A percentile compares a stretch with the other conserved stretches of the same genome.
Evolutionary conservation across 2,113 vertebrate species (phyloP).

Genomic region (Amphiprion percula): DNA sequence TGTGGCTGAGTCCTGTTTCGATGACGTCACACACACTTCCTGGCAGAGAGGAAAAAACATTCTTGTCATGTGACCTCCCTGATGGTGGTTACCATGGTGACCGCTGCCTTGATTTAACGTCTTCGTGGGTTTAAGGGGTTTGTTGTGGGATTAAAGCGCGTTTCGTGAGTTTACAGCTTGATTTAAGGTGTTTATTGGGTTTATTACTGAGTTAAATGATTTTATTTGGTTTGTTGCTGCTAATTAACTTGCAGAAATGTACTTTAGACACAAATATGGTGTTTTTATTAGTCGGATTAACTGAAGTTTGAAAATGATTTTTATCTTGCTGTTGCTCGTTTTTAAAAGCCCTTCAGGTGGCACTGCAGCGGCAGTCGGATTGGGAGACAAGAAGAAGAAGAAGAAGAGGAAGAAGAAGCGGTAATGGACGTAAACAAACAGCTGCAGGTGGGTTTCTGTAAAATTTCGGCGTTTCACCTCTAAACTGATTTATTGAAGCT

Average conservation of each 20-base stretch:
- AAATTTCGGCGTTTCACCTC: not conserved
- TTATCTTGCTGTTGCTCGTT: too few species aligned
- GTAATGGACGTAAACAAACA: constrained; percentile 21
- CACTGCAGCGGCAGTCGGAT: not conserved
- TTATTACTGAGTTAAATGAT: too few species aligned
- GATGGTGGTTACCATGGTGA: not conserved
- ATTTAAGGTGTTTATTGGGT: too few species aligned
- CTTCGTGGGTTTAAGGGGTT: too few species aligned
- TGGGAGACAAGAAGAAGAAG: not conserved
- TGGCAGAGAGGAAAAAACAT: constrained; percentile 48
- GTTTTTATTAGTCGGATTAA: too few species aligned
- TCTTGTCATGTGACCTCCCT: constrained; percentile 17
- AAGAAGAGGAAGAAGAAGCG: not conserved
- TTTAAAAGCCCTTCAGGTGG: not conserved
- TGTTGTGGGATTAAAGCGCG: too few species aligned
- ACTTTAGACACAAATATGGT: too few species aligned
- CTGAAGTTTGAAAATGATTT: too few species aligned
- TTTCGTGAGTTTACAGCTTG: too few species aligned
- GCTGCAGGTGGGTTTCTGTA: constrained; percentile 12
- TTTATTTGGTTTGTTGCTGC: too few species aligned
- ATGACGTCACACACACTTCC: constrained; percentile 23
- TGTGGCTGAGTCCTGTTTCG: constrained; percentile 24
- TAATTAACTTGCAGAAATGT: too few species aligned
- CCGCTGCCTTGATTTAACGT: not conserved
- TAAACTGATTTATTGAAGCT: not conserved